Conservation (phyloP, 2,888 invertebrate genomes). For the Tuberolachnus salignus region DNA sequence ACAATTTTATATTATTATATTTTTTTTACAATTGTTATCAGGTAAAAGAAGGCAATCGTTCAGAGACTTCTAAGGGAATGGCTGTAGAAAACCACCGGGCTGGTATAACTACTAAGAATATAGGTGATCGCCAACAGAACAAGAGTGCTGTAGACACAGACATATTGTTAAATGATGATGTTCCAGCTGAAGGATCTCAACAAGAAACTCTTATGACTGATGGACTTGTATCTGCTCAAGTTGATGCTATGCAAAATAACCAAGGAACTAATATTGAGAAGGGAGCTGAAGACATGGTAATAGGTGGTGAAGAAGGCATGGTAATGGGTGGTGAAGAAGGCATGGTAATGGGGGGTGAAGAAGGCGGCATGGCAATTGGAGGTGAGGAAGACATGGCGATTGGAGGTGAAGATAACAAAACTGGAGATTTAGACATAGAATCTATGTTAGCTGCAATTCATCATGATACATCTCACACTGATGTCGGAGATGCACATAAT, state of each 20-base stretch:
- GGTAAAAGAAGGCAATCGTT: too few species aligned
- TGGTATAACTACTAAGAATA: too few species aligned
- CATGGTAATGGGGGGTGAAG: background rate
- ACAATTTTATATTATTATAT: too few species aligned
- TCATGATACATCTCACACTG: conserved; percentile 33
- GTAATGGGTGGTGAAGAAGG: background rate
- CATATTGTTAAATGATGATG: background rate
- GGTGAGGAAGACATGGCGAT: background rate
- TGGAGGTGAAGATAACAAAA: background rate
- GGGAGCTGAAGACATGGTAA: background rate
- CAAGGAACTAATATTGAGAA: background rate
- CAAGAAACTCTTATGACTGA: background rate
- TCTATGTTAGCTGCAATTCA: conserved; percentile 57
- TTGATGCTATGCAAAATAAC: background rate
- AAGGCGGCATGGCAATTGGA: background rate
- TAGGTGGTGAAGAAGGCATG: background rate
- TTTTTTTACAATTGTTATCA: too few species aligned
- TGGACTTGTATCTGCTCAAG: background rate
- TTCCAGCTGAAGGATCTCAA: background rate
- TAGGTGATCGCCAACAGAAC: too few species aligned
- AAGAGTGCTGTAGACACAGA: too few species aligned
- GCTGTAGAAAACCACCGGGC: too few species aligned
- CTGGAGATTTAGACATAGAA: conserved; percentile 55
- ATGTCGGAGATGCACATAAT: background rate
- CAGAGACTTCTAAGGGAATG: too few species aligned